Base-by-base conservation (phyloP, 30 jellyfish, hydroid and myxozoan species). In the Aurelia sp. region DNA sequence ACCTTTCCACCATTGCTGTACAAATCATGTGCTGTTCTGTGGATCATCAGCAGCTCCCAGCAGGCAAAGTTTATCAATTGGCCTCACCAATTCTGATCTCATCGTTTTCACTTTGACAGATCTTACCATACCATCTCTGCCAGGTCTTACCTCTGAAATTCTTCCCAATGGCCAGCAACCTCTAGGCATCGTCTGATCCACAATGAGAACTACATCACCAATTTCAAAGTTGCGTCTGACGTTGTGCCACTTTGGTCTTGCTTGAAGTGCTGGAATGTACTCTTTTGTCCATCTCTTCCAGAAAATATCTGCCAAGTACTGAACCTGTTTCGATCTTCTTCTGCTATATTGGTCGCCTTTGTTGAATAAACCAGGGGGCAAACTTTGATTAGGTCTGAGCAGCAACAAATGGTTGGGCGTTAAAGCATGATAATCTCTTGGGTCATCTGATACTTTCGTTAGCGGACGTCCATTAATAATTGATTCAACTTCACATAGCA, bases 401-500 rank as follows among this genome's bases (percentile, higher is more conserved):
- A 76, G 77, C 47, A 86, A 60, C 68, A 86, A 38, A 53, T 86
- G 89, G 65, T 64, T 86, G 24, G 95, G 95, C 40, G 84, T 74
- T 18, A 84, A 63, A 15, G 91, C 84, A 9, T 65, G 35, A 31
- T 19, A 50, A 20, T 81, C 91, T 17, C 51, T 81, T 17, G 86
- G 84, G 40, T 81, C 91, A n/a, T 65, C 74, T 18, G 91, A 65
- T 57, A 65, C 84, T 31, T 51, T 68, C 50, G 91, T 81, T 58
- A 81, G n/a, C 4, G 91, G 91, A 10, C 86, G 60, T 18, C 66
- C 78, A 9, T 83, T 83, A 15, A 84, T 40, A 17, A 84, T 84
- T 53, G 84, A 48, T 58, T 84, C 94, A 21, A 84, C 82, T 69
- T 84, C 94, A 40, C 88, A 72, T 19, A 84, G 67, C n/a, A 84